Percentiles rank a stretch among this genome's conserved stretches.
Evolutionary conservation across 2,113 vertebrate species (phyloP).

Genomic region (Piaya cayana): DNA sequence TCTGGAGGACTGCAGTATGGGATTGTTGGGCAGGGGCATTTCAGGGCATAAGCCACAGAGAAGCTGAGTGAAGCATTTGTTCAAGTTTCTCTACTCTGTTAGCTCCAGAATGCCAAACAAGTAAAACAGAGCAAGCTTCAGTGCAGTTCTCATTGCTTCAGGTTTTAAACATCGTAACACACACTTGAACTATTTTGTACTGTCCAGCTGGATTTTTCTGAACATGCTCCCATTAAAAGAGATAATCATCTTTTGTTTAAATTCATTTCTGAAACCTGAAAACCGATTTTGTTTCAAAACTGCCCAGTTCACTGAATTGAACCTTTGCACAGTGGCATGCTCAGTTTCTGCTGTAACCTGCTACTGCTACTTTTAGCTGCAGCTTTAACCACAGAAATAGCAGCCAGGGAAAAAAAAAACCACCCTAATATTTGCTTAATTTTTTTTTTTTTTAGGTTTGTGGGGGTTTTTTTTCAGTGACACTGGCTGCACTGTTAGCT

Average conservation of each 20-base stretch:
- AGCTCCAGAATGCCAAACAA: slow-evolving; percentile 22
- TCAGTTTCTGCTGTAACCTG: slow-evolving; percentile 51
- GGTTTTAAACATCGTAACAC: not conserved
- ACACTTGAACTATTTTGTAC: not conserved
- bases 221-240: not conserved
- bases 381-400: slow-evolving; percentile 26
- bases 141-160: not conserved
- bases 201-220: not conserved
- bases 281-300: not conserved
- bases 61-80: slow-evolving; percentile 37
- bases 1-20: not conserved
- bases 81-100: not conserved
- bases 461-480: not conserved
- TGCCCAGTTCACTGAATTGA: not conserved
- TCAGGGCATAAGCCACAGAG: slow-evolving; percentile 20
- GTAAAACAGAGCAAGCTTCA: slow-evolving; percentile 33
- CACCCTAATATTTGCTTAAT: not conserved
- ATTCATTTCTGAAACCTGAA: not conserved
- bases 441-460: not conserved
- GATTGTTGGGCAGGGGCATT: slow-evolving; percentile 10
- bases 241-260: not conserved
- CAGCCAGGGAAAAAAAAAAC: not conserved
- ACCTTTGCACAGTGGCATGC: slow-evolving; percentile 30
- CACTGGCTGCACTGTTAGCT: slow-evolving; percentile 43
- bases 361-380: slow-evolving; percentile 39